Percentiles rank a stretch among this genome's conserved stretches.
These are phyloP conservation scores for Eurosta solidaginis DNA, from an alignment of 1,140 invertebrate species.

Conservation along the genomic window DNA sequence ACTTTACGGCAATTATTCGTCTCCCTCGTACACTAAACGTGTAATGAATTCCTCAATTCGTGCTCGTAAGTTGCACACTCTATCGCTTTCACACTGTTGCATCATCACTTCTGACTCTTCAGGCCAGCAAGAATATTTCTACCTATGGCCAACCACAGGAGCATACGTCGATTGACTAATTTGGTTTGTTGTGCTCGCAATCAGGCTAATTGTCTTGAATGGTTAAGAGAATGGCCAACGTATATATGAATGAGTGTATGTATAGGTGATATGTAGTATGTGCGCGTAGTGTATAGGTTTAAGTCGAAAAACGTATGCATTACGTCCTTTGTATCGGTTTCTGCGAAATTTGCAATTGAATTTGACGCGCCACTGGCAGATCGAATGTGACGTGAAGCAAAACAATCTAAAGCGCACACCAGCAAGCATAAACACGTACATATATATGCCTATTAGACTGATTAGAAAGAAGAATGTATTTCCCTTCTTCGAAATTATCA, in stretches of 20 bases:
- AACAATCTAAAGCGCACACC: background rate
- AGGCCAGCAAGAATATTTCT: background rate
- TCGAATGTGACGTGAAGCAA: background rate
- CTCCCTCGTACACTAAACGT: too few relatives aligned
- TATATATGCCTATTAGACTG: background rate
- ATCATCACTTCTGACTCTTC: too few relatives aligned
- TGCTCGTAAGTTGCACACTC: too few relatives aligned
- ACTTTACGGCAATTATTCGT: too few relatives aligned
- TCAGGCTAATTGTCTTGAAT: background rate
- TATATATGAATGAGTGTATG: background rate
- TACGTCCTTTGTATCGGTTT: background rate
- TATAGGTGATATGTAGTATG: too few relatives aligned
- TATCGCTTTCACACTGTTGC: too few relatives aligned
- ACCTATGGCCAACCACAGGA: background rate
- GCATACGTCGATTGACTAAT: constrained; percentile 17
- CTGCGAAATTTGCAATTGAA: background rate
- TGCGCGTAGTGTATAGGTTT: background rate
- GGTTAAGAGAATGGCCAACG: background rate
- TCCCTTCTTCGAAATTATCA: too few relatives aligned
- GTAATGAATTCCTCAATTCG: too few relatives aligned
- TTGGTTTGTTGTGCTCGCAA: constrained; percentile 20
- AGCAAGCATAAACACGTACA: background rate
- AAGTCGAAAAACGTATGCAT: background rate
- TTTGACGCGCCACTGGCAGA: background rate
- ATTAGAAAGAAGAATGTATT: too few relatives aligned